Evolutionary conservation across 2,888 invertebrate species (phyloP).

Genomic region (Drosophila ezoana): DNA sequence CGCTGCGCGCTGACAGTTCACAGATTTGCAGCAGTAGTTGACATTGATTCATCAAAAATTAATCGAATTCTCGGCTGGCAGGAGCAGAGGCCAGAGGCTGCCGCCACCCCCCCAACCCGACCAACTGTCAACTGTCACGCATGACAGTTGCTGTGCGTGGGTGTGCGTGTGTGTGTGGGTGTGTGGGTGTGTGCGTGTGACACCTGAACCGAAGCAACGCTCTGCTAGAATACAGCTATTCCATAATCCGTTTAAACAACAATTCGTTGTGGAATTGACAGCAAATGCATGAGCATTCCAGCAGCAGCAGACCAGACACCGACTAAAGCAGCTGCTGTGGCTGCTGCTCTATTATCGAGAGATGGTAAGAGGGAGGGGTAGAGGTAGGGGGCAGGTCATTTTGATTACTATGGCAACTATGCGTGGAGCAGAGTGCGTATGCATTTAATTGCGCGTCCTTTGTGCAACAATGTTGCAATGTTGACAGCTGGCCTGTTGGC

Average conservation of each 20-base stretch:
- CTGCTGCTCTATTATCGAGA: not conserved
- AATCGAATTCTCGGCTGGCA: conserved; percentile 74
- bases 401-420: conserved; percentile 5
- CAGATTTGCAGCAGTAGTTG: conserved; percentile 77
- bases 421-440: conserved; percentile 9
- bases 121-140: conserved; percentile 67
- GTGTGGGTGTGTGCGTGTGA: conserved; percentile 19
- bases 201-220: conserved; percentile 29
- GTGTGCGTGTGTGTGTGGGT: not conserved
- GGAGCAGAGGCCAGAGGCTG: conserved; percentile 24
- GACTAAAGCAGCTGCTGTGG: conserved; percentile 11
- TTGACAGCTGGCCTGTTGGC: conserved; percentile 38
- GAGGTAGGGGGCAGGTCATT: conserved; percentile 2
- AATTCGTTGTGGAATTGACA: conserved; percentile 58
- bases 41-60: conserved; percentile 84
- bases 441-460: conserved; percentile 60
- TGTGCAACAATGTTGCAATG: conserved; percentile 25
- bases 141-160: conserved; percentile 14
- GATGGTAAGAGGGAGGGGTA: not conserved
- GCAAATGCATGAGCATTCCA: conserved; percentile 16
- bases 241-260: conserved; percentile 71
- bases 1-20: conserved; percentile 61
- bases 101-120: conserved; percentile 22
- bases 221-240: conserved; percentile 30
- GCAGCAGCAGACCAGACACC: conserved; percentile 4